phyloP scores from a whole-genome alignment of 2,888 invertebrate species.

The Pachymerium ferrugineum region DNA sequence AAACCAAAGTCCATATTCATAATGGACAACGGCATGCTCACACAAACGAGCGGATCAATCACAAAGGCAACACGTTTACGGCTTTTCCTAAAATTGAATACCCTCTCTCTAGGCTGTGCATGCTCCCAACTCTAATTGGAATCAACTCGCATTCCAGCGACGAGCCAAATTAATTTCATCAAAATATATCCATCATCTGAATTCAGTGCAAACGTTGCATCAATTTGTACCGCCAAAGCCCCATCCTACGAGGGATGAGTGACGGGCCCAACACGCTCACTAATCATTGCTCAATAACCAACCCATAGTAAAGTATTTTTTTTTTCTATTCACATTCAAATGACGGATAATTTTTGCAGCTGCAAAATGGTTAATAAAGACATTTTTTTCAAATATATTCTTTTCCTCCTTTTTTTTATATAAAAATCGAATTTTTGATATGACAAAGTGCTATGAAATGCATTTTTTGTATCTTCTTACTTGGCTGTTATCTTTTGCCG shows the following conservation, averaged over 20 bases:
- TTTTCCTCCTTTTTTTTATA: no score
- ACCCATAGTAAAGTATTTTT: no score
- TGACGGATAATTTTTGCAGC: no score
- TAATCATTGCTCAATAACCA: background rate
- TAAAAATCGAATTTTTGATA: no score
- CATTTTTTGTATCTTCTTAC: no score
- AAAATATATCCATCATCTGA: constrained; percentile 17
- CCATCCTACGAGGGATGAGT: no score
- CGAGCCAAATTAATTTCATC: constrained; percentile 19
- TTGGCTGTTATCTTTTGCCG: no score
- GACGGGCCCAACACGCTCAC: background rate
- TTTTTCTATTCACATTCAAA: no score
- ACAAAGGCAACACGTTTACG: constrained; percentile 3
- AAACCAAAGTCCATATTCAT: constrained; percentile 10
- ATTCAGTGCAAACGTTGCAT: background rate
- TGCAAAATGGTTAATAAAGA: no score
- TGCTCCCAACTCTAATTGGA: constrained; percentile 19
- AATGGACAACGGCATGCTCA: background rate
- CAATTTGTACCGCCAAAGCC: background rate
- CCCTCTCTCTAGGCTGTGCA: background rate
- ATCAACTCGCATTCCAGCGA: background rate
- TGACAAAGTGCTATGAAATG: no score
- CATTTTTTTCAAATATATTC: no score
- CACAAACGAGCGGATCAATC: constrained; percentile 24
- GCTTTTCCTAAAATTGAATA: constrained; percentile 21